These are phyloP conservation scores for Stenodema calcarata DNA, from an alignment of 2,888 invertebrate genomes.

Conservation along the genomic window DNA sequence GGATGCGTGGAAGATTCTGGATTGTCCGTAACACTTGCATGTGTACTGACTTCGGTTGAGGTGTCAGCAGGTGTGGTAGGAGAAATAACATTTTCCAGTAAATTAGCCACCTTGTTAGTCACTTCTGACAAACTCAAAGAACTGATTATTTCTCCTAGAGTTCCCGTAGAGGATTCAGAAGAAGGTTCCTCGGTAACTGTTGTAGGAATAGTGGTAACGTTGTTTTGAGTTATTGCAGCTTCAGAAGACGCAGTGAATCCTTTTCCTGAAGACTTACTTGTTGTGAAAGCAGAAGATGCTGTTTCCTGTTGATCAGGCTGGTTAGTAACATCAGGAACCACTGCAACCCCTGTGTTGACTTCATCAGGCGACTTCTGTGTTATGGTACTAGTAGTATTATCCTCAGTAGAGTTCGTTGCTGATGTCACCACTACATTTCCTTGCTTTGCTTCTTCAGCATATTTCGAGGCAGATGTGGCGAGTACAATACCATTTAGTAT, in stretches of 20 bases:
- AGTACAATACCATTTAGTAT: constrained; percentile 22
- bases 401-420: neutral
- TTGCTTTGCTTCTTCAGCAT: neutral
- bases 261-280: neutral
- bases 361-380: neutral
- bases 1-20: neutral
- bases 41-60: neutral
- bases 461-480: neutral
- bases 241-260: neutral
- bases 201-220: neutral
- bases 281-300: neutral
- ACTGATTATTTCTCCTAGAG: neutral
- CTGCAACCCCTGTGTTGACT: neutral
- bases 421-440: neutral
- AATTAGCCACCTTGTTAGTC: neutral
- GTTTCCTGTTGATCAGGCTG: neutral
- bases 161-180: neutral
- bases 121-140: neutral
- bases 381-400: neutral
- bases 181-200: neutral
- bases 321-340: neutral
- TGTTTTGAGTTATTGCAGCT: neutral
- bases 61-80: neutral
- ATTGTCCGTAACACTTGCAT: neutral
- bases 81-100: neutral